Evolutionary conservation across 2,888 invertebrate genomes (phyloP).

Genomic region (Anthophora plumipes): DNA sequence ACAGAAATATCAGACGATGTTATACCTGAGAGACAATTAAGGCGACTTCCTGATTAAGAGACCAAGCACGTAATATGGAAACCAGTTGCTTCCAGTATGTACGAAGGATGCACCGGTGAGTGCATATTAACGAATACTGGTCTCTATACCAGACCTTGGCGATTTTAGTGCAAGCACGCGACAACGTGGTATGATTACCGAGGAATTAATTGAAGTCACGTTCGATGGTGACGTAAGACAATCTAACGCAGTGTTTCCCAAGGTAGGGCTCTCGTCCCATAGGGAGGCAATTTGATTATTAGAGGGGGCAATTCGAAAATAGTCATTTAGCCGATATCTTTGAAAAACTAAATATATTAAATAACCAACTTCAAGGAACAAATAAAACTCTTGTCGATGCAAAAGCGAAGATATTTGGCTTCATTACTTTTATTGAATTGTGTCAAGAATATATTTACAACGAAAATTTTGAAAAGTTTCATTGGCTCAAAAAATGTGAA

Average conservation of each 20-base stretch:
- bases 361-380: no score
- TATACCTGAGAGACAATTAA: background rate
- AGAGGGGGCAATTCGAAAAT: no score
- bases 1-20: background rate
- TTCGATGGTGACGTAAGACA: background rate
- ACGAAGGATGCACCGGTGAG: constrained; percentile 26
- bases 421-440: no score
- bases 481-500: no score
- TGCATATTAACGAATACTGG: constrained; percentile 12
- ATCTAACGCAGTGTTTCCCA: background rate
- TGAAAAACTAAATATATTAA: no score
- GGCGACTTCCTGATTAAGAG: constrained; percentile 18
- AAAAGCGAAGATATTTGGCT: no score
- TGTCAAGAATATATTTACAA: no score
- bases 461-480: no score
- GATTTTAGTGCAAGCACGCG: constrained; percentile 36
- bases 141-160: constrained; percentile 17
- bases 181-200: constrained; percentile 27
- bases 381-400: no score
- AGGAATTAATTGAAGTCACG: constrained; percentile 14
- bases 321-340: no score
- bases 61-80: constrained; percentile 35
- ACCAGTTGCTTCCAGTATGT: constrained; percentile 21
- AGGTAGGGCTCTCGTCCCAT: no score
- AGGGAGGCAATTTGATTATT: no score